phyloP scores from a whole-genome alignment of 2,113 vertebrate species.

The Coturnix japonica region DNA sequence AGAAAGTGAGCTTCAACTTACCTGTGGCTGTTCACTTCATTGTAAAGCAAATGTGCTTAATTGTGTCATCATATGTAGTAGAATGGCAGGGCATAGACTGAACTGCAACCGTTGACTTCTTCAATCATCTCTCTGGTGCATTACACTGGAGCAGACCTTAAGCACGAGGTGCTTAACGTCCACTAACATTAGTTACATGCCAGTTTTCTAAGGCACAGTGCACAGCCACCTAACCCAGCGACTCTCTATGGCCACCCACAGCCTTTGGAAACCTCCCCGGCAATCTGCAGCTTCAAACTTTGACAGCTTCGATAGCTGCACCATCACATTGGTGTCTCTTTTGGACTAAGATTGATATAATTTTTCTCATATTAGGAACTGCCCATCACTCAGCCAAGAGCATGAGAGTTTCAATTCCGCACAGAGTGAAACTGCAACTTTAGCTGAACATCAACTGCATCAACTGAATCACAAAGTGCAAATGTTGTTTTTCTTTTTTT shows the following conservation, averaged over 20 bases:
- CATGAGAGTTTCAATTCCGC: slow-evolving; percentile 74
- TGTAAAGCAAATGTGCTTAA: not conserved
- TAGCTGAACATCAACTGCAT: not conserved
- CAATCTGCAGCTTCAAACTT: not conserved
- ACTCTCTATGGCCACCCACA: not conserved
- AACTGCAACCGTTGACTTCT: not conserved
- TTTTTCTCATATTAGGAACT: not conserved
- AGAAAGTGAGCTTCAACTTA: not conserved
- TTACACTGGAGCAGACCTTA: not conserved
- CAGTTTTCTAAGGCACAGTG: not conserved
- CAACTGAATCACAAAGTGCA: accelerated
- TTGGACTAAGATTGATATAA: not conserved
- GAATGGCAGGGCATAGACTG: not conserved
- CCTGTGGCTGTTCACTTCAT: not conserved
- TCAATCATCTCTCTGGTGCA: not conserved
- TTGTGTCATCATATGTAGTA: not conserved
- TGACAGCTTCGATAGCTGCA: not conserved
- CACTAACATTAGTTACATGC: not conserved
- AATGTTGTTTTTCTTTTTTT: not conserved
- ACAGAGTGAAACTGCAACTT: slow-evolving; percentile 70
- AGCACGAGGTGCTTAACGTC: not conserved
- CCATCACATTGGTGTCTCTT: not conserved
- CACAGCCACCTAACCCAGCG: not conserved
- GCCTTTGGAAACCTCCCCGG: not conserved
- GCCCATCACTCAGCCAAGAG: not conserved